A percentile compares a stretch with the other conserved stretches of the same genome.
Conservation (phyloP, 2,888 invertebrate genomes). For the Drosophila neotestacea region DNA sequence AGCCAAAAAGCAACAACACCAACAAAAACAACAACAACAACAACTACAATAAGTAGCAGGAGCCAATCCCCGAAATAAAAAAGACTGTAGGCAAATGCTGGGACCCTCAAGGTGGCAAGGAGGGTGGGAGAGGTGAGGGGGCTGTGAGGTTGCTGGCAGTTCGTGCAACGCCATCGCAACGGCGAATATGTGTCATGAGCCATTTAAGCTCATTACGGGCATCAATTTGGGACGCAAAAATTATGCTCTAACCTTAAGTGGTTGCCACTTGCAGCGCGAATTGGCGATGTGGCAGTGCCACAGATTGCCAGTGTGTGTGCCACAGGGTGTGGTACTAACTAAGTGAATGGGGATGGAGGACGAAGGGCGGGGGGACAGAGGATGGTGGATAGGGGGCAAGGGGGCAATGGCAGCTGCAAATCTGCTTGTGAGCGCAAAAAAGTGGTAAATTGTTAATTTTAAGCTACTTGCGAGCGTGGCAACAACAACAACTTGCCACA, state of each 20-base stretch:
- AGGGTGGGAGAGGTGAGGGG: background rate
- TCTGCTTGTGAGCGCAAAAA: conserved; percentile 65
- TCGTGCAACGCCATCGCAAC: conserved; percentile 38
- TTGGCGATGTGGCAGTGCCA: conserved; percentile 17
- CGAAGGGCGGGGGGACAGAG: background rate
- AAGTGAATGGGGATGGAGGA: background rate
- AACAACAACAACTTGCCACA: conserved; percentile 35
- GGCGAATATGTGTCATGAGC: conserved; percentile 82
- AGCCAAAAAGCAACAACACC: conserved; percentile 16
- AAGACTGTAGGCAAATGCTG: conserved; percentile 45
- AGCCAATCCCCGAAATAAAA: conserved; percentile 32
- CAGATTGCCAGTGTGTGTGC: background rate
- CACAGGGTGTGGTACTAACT: background rate
- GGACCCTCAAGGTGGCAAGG: background rate
- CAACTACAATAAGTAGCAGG: conserved; percentile 8
- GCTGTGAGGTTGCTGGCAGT: background rate
- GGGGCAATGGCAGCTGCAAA: conserved; percentile 29
- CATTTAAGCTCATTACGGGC: conserved; percentile 83
- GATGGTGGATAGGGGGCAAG: background rate
- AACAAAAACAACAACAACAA: conserved; percentile 26
- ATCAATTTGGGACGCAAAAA: conserved; percentile 82
- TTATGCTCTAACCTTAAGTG: conserved; percentile 76
- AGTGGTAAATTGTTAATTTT: conserved; percentile 78
- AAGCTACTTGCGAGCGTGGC: conserved; percentile 53
- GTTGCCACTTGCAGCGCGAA: conserved; percentile 60